A percentile compares a stretch with the other conserved stretches of the same genome.
Conservation (phyloP, 2,113 vertebrate genomes). For the Colaptes auratus region DNA sequence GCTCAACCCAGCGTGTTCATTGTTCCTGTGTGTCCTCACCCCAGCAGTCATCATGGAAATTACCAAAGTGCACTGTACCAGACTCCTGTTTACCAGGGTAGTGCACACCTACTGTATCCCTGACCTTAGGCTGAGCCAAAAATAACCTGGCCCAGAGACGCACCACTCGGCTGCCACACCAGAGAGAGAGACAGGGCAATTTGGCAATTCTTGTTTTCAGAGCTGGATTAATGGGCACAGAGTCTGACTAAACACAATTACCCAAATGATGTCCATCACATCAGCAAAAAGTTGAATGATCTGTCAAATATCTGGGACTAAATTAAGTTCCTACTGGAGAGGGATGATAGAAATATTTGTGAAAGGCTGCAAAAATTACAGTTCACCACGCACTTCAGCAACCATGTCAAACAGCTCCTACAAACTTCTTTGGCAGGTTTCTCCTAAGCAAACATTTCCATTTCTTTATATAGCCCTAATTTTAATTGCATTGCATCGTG, state of each 20-base stretch:
- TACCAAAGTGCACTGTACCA: not conserved
- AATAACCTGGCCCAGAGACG: not conserved
- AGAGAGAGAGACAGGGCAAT: not conserved
- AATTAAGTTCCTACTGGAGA: not conserved
- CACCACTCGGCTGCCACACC: not conserved
- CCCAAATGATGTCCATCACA: not conserved
- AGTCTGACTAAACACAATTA: not conserved
- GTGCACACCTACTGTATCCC: not conserved
- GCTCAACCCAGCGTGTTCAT: accelerated
- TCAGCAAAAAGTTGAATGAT: not conserved
- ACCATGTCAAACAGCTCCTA: not conserved
- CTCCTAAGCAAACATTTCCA: constrained; percentile 19
- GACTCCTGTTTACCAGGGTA: not conserved
- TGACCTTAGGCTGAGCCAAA: constrained; percentile 19
- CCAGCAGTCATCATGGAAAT: not conserved
- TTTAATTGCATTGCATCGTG: not conserved
- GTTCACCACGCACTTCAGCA: not conserved
- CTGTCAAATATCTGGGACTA: not conserved
- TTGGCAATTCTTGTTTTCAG: not conserved
- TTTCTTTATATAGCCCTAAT: not conserved
- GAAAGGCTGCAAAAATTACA: not conserved
- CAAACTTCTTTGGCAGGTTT: not conserved
- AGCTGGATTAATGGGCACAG: not conserved
- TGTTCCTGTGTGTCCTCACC: not conserved
- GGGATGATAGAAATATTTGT: not conserved